These are phyloP conservation scores for Eudemis profundana DNA, from an alignment of 2,888 invertebrate genomes.

Conservation along the genomic window DNA sequence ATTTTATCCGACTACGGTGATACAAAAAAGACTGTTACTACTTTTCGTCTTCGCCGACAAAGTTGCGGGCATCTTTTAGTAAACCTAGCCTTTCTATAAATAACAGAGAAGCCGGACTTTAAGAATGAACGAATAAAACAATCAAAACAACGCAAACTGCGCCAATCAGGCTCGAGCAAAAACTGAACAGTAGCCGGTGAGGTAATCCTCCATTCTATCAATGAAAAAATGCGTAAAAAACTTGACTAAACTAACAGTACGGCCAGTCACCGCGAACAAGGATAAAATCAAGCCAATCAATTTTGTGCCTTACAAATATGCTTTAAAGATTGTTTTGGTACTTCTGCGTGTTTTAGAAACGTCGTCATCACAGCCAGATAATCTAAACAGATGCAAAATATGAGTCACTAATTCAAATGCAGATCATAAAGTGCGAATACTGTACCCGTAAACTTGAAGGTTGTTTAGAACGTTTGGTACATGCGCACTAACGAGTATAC, in stretches of 20 bases:
- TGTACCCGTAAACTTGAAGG: slow-evolving; percentile 41
- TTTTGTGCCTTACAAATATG: neutral
- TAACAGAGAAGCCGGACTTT: slow-evolving; percentile 19
- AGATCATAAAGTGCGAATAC: slow-evolving; percentile 64
- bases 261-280: slow-evolving; percentile 45
- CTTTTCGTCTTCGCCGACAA: too few species aligned
- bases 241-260: slow-evolving; percentile 60
- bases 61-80: too few species aligned
- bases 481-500: slow-evolving; percentile 6
- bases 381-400: slow-evolving; percentile 57
- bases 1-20: too few species aligned
- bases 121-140: slow-evolving; percentile 25
- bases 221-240: slow-evolving; percentile 69
- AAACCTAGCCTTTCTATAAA: slow-evolving; percentile 34
- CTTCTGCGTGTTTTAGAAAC: slow-evolving; percentile 14
- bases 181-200: slow-evolving; percentile 69
- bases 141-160: slow-evolving; percentile 12
- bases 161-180: slow-evolving; percentile 52
- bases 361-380: slow-evolving; percentile 48
- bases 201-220: slow-evolving; percentile 70
- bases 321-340: slow-evolving; percentile 6
- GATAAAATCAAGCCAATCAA: slow-evolving; percentile 5
- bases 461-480: slow-evolving; percentile 36
- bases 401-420: slow-evolving; percentile 68
- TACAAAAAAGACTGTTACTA: too few species aligned